Evolutionary conservation across 2,888 invertebrate species (phyloP).

Genomic region (Linnaemya tessellans): DNA sequence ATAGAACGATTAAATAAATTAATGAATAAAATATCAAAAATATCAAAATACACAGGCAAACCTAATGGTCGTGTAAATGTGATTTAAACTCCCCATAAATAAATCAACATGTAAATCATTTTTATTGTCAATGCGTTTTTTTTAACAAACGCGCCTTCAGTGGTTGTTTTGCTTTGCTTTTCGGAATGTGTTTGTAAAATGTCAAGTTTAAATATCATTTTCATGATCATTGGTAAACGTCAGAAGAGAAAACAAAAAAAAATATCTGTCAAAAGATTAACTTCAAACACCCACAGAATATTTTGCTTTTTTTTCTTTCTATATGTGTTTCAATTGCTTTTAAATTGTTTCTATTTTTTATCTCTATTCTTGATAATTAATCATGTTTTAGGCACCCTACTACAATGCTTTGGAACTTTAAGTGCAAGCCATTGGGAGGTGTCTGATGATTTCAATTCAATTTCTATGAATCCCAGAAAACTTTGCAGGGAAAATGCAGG

Average conservation of each 20-base stretch:
- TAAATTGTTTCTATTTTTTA: conserved; percentile 32
- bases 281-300: conserved; percentile 64
- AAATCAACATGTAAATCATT: conserved; percentile 36
- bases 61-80: conserved; percentile 27
- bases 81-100: conserved; percentile 41
- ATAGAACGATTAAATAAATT: conserved; percentile 44
- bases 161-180: background rate
- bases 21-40: conserved; percentile 32
- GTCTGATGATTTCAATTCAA: background rate
- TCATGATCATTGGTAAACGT: conserved; percentile 64
- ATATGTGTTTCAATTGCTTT: conserved; percentile 27
- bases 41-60: conserved; percentile 8
- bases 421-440: background rate
- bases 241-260: conserved; percentile 3
- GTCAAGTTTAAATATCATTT: conserved; percentile 68
- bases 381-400: conserved; percentile 54
- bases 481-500: background rate
- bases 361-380: conserved; percentile 60
- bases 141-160: conserved; percentile 35
- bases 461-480: background rate
- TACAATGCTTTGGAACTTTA: background rate
- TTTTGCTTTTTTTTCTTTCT: conserved; percentile 12
- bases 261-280: conserved; percentile 51
- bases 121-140: conserved; percentile 19
- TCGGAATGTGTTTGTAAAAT: conserved; percentile 46